Evolutionary conservation across 2,113 vertebrate genomes (phyloP).

Genomic region (Tetrao urogallus): DNA sequence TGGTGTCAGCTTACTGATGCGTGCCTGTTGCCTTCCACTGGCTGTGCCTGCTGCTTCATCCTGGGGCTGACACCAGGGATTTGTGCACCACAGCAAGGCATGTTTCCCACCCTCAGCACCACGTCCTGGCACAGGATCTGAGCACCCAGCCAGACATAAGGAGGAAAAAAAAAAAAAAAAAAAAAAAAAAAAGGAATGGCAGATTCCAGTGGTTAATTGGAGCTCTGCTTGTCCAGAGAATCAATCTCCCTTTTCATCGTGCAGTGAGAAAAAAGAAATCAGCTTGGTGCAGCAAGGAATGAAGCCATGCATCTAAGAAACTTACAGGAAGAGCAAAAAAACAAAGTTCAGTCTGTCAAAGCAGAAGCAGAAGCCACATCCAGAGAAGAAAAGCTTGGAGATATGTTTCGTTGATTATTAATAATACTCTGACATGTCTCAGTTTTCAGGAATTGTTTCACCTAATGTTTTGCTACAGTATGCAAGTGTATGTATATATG

Average conservation of each 20-base stretch:
- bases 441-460: background rate
- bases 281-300: background rate
- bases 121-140: background rate
- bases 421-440: background rate
- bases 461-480: background rate
- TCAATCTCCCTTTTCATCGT: background rate
- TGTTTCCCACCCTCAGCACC: background rate
- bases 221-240: background rate
- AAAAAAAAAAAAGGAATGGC: background rate
- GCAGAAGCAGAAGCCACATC: background rate
- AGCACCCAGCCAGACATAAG: background rate
- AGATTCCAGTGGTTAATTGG: background rate
- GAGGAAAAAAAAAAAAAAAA: background rate
- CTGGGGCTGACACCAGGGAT: background rate
- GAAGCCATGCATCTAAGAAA: background rate
- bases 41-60: background rate
- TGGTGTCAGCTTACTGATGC: background rate
- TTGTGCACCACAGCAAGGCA: fast-evolving
- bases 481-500: fast-evolving
- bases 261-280: background rate
- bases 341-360: background rate
- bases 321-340: background rate
- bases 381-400: background rate
- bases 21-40: background rate
- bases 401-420: background rate